Conservation (phyloP, 2,113 vertebrate species). For the Plecturocebus donacophilus region DNA sequence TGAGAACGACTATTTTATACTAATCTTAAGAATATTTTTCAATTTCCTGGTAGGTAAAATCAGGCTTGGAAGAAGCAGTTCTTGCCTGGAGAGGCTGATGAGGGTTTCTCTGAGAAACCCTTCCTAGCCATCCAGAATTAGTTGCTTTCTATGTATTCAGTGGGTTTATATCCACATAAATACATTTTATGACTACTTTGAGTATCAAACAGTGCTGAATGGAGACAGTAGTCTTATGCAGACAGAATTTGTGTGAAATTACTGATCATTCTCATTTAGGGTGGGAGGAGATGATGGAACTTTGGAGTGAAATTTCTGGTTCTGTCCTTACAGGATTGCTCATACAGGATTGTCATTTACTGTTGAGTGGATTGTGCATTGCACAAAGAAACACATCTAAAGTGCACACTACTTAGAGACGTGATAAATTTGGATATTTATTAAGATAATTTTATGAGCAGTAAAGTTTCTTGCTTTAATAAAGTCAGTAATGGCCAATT, state of each 20-base stretch:
- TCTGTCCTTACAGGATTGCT: not conserved
- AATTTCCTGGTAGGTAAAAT: not conserved
- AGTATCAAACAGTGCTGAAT: slow-evolving; percentile 24
- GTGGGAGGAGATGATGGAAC: not conserved
- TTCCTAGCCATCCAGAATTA: not conserved
- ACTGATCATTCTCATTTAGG: not conserved
- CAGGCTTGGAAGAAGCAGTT: not conserved
- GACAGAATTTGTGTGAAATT: not conserved
- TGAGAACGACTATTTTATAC: not conserved
- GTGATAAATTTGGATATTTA: not conserved
- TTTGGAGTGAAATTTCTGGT: not conserved
- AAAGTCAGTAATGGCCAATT: not conserved
- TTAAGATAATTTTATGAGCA: not conserved
- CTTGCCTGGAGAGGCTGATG: not conserved
- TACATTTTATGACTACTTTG: not conserved
- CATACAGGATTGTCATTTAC: not conserved
- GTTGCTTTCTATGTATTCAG: not conserved
- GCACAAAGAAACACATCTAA: not conserved
- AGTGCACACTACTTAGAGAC: not conserved
- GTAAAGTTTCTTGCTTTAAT: slow-evolving; percentile 3
- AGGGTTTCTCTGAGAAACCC: not conserved
- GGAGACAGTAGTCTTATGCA: not conserved
- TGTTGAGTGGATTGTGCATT: not conserved
- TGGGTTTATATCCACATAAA: not conserved
- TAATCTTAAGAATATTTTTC: not conserved